Conservation (phyloP, 2,113 vertebrate species). For the Propithecus coquereli region DNA sequence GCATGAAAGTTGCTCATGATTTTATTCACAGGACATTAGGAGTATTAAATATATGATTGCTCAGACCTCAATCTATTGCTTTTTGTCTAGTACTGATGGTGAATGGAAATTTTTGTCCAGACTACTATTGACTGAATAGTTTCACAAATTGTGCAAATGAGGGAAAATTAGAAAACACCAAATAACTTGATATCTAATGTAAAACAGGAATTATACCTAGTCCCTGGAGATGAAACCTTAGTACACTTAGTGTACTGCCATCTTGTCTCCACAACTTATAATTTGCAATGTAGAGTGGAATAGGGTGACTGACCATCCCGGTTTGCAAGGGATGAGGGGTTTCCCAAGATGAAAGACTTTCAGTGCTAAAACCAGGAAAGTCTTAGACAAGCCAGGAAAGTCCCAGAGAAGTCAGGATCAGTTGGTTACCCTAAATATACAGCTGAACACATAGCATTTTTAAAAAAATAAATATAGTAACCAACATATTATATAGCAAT, state of each 20-base stretch:
- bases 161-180: background rate
- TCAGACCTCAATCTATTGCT: background rate
- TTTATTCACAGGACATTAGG: background rate
- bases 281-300: background rate
- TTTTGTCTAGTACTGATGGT: background rate
- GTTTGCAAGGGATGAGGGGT: background rate
- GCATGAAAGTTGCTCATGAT: background rate
- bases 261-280: background rate
- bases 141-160: background rate
- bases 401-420: background rate
- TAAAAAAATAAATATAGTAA: background rate
- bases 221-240: background rate
- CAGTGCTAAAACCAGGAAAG: background rate
- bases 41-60: background rate
- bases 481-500: background rate
- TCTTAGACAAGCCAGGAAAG: background rate
- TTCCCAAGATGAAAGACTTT: background rate
- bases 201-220: background rate
- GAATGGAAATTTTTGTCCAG: background rate
- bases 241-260: background rate
- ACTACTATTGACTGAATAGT: background rate
- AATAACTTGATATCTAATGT: background rate
- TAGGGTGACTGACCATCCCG: background rate
- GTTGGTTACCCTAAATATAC: background rate
- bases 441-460: background rate